These are phyloP conservation scores for Sesamia inferens DNA, from an alignment of 2,888 invertebrate species.

Conservation along the genomic window DNA sequence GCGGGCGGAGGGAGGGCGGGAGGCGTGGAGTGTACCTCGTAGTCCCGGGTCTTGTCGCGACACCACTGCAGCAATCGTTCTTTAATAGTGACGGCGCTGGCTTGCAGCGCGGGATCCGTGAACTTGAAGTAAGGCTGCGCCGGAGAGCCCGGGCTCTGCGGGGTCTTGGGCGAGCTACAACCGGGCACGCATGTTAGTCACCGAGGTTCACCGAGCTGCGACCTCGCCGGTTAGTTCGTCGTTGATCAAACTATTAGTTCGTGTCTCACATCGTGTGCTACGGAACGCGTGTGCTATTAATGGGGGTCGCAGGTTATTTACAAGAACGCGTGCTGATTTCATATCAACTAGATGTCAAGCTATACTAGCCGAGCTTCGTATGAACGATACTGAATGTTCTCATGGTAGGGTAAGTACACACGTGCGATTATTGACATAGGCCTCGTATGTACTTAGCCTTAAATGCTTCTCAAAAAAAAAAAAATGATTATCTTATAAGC, in stretches of 20 bases:
- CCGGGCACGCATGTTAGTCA: constrained; percentile 86
- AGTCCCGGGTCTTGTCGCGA: constrained; percentile 98
- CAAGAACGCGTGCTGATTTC: constrained; percentile 67
- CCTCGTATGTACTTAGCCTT: constrained; percentile 67
- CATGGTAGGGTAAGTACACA: constrained; percentile 51
- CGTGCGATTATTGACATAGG: constrained; percentile 55
- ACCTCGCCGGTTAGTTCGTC: constrained; percentile 65
- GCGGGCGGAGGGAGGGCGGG: constrained; percentile 62
- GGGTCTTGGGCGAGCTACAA: constrained; percentile 94
- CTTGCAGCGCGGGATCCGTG: constrained; percentile 96
- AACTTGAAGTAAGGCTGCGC: constrained; percentile 96
- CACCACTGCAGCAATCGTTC: constrained; percentile 99
- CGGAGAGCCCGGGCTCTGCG: constrained; percentile 91
- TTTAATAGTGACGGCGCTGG: constrained; percentile 98
- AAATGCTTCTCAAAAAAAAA: constrained; percentile 59
- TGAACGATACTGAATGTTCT: constrained; percentile 57
- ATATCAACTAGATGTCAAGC: constrained; percentile 66
- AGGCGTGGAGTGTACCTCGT: constrained; percentile 93
- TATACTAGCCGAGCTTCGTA: constrained; percentile 59
- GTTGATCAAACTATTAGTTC: constrained; percentile 69
- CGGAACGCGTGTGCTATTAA: constrained; percentile 73
- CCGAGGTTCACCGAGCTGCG: constrained; percentile 58
- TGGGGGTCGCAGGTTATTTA: constrained; percentile 75
- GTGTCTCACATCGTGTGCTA: constrained; percentile 71
- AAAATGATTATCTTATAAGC: constrained; percentile 73